phyloP scores from a whole-genome alignment of 2,888 invertebrate species.

The Nemotelus nigrinus region DNA sequence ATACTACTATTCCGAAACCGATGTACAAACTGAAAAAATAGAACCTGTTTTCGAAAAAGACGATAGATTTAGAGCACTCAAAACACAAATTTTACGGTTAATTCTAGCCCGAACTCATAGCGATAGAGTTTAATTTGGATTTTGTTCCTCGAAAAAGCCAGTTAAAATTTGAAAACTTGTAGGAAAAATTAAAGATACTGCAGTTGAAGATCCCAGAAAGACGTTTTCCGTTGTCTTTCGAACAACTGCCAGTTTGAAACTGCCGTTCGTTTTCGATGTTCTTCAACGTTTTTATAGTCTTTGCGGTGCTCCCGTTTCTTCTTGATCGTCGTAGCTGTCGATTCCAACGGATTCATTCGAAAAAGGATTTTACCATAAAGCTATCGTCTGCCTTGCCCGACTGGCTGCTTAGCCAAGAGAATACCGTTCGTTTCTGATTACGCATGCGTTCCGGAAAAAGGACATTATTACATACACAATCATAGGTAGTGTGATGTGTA shows the following conservation, averaged over 20 bases:
- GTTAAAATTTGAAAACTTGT: slow-evolving; percentile 5
- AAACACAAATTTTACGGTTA: neutral
- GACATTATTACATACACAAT: neutral
- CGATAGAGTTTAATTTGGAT: neutral
- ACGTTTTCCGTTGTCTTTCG: slow-evolving; percentile 20
- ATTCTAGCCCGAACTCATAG: slow-evolving; percentile 38
- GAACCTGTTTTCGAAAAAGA: neutral
- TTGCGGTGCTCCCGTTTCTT: neutral
- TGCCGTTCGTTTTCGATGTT: slow-evolving; percentile 30
- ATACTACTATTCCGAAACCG: neutral
- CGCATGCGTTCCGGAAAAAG: slow-evolving; percentile 34
- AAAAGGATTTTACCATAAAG: neutral
- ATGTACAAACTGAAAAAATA: neutral
- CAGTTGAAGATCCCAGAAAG: slow-evolving; percentile 1
- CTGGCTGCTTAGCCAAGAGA: neutral
- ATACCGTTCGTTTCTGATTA: slow-evolving; percentile 6
- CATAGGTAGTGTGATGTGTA: neutral
- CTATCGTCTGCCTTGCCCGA: neutral
- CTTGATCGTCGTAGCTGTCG: neutral
- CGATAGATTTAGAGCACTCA: neutral
- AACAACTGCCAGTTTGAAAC: slow-evolving; percentile 43
- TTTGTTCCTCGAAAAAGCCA: neutral
- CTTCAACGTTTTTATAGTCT: slow-evolving; percentile 41
- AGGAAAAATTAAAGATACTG: slow-evolving; percentile 8
- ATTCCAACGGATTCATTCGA: neutral